phyloP scores from a whole-genome alignment of 2,888 invertebrate genomes.

The Syritta pipiens region DNA sequence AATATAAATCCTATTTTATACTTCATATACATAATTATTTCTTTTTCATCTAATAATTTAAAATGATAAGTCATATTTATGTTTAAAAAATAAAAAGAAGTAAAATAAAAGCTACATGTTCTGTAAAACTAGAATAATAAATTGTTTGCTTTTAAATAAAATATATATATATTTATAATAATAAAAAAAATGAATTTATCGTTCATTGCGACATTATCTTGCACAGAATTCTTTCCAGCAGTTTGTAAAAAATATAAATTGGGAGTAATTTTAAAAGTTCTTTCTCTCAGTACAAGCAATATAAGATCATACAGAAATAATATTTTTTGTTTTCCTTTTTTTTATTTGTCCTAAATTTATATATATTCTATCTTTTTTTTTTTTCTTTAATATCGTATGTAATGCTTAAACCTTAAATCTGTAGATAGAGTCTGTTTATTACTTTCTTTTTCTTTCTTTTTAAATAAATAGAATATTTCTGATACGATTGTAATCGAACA shows the following conservation, averaged over 20 bases:
- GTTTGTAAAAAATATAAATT: conserved; percentile 23
- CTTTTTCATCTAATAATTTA: conserved; percentile 38
- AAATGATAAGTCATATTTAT: conserved; percentile 43
- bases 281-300: conserved; percentile 34
- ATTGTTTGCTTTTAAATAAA: conserved; percentile 16
- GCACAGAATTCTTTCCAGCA: conserved; percentile 36
- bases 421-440: conserved; percentile 39
- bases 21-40: conserved; percentile 55
- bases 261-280: conserved; percentile 19
- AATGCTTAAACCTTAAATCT: conserved; percentile 48
- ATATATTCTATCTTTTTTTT: conserved; percentile 38
- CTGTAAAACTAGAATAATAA: conserved; percentile 43
- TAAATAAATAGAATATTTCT: conserved; percentile 42
- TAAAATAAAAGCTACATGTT: conserved; percentile 52
- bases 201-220: conserved; percentile 52
- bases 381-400: conserved; percentile 51
- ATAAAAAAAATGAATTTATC: conserved; percentile 11
- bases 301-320: conserved; percentile 30
- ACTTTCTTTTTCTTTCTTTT: conserved; percentile 29
- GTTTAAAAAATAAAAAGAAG: conserved; percentile 7
- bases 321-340: neutral
- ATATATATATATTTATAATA: conserved; percentile 5
- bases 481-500: conserved; percentile 62
- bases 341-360: conserved; percentile 43
- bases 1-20: conserved; percentile 60